phyloP scores from a whole-genome alignment of 2,797 vertebrate species.

The Lophius americanus region DNA sequence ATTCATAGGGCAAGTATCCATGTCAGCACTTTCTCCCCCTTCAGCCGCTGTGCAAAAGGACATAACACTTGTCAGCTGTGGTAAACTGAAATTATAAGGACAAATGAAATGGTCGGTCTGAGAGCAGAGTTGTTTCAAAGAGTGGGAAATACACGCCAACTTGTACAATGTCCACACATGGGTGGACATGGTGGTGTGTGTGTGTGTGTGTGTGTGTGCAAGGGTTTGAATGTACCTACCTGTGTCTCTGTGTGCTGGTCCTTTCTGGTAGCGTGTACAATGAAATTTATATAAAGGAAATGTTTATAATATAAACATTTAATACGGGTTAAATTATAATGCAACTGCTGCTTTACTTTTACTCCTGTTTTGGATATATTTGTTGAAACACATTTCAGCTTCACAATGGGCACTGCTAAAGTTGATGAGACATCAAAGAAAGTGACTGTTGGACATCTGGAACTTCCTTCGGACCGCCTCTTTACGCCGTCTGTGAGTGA shows the following conservation, averaged over 20 bases:
- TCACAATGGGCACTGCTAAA: too few relatives aligned
- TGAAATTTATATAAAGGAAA: slow-evolving; percentile 5
- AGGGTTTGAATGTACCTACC: too few relatives aligned
- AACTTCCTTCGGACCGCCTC: too few relatives aligned
- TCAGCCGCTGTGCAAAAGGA: slow-evolving; percentile 73
- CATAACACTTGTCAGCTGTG: slow-evolving; percentile 76
- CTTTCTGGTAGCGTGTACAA: not conserved
- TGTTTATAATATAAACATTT: not conserved
- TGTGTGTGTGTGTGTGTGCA: not conserved
- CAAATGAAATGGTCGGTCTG: slow-evolving; percentile 71
- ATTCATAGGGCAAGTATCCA: slow-evolving; percentile 80
- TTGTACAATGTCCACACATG: slow-evolving; percentile 1
- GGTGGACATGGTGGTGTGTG: slow-evolving; percentile 5
- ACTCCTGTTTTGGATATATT: not conserved
- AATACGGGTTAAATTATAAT: too few relatives aligned
- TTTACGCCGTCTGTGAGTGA: too few relatives aligned
- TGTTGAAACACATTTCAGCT: not conserved
- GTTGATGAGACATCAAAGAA: too few relatives aligned
- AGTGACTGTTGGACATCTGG: too few relatives aligned
- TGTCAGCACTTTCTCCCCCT: slow-evolving; percentile 82
- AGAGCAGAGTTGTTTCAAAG: slow-evolving; percentile 47
- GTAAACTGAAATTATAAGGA: slow-evolving; percentile 73
- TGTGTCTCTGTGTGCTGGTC: slow-evolving; percentile 1
- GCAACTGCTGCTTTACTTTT: too few relatives aligned
- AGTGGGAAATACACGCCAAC: not conserved